These are phyloP conservation scores for Rhadina sibilatrix DNA, from an alignment of 2,113 vertebrate genomes.

Conservation along the genomic window DNA sequence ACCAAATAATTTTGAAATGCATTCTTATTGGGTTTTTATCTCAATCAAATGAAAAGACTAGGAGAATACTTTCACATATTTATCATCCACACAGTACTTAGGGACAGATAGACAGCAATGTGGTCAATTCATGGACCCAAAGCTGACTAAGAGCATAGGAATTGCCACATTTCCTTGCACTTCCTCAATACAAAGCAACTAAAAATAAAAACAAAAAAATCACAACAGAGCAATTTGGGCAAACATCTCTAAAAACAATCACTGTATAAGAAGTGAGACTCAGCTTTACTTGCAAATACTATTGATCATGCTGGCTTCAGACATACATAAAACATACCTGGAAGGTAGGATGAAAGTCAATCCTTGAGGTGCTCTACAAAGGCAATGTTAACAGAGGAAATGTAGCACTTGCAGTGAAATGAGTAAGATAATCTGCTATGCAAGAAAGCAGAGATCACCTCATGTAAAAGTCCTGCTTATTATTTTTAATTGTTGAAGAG, in stretches of 20 bases:
- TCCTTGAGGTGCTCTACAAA: background rate
- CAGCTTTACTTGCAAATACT: background rate
- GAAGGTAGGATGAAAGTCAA: background rate
- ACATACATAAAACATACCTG: background rate
- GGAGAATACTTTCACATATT: background rate
- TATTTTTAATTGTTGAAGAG: background rate
- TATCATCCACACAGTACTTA: background rate
- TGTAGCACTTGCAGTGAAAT: background rate
- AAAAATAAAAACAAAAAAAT: background rate
- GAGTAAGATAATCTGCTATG: background rate
- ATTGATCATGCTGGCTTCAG: background rate
- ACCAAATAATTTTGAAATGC: background rate
- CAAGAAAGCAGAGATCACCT: background rate
- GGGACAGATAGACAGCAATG: background rate
- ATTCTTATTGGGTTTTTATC: background rate
- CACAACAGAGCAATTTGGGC: background rate
- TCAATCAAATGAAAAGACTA: background rate
- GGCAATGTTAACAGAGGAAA: background rate
- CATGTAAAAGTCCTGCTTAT: background rate
- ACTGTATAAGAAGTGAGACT: background rate
- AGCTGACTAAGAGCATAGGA: background rate
- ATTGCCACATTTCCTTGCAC: fast-evolving
- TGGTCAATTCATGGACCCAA: background rate
- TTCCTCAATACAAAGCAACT: background rate
- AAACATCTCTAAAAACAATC: background rate